Percentiles rank a stretch among this genome's conserved stretches.
These are phyloP conservation scores for Tyria jacobaeae DNA, from an alignment of 2,888 invertebrate species.

Conservation along the genomic window DNA sequence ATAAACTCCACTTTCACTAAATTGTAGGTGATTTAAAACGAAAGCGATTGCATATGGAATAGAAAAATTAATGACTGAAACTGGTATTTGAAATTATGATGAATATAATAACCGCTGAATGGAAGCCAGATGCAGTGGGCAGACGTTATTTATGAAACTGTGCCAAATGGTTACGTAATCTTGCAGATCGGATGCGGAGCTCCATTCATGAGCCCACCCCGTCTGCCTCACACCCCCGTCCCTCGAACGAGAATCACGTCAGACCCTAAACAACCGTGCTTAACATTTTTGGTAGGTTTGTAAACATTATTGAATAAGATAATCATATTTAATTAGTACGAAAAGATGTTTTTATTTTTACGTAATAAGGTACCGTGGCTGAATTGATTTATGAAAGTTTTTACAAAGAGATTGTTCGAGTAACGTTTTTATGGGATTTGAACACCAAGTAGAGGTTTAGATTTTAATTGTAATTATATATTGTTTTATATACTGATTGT, in stretches of 20 bases:
- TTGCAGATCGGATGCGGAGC: conserved; percentile 75
- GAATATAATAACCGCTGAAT: conserved; percentile 11
- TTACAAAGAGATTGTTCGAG: conserved; percentile 5
- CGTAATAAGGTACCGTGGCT: conserved; percentile 18
- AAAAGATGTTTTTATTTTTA: conserved; percentile 30
- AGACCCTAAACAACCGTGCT: conserved; percentile 27
- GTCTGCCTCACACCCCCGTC: conserved; percentile 27
- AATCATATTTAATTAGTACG: conserved; percentile 31
- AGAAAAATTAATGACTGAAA: neutral
- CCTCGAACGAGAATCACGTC: conserved; percentile 15
- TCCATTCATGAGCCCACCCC: conserved; percentile 64
- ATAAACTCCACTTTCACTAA: conserved; percentile 9
- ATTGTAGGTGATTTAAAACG: conserved; percentile 4
- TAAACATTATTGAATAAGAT: conserved; percentile 40
- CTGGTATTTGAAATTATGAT: conserved; percentile 3
- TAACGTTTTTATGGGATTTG: neutral
- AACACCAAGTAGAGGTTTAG: neutral
- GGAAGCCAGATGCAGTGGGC: conserved; percentile 18
- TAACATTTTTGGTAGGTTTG: conserved; percentile 32
- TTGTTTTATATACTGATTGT: neutral
- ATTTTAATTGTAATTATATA: too few relatives aligned
- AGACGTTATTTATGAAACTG: conserved; percentile 53
- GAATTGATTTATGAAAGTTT: conserved; percentile 26
- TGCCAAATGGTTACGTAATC: conserved; percentile 74
- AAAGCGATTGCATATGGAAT: conserved; percentile 5